phyloP scores from a whole-genome alignment of 35 echinoderm and acorn worm genomes.

The Apostichopus parvimensis region DNA sequence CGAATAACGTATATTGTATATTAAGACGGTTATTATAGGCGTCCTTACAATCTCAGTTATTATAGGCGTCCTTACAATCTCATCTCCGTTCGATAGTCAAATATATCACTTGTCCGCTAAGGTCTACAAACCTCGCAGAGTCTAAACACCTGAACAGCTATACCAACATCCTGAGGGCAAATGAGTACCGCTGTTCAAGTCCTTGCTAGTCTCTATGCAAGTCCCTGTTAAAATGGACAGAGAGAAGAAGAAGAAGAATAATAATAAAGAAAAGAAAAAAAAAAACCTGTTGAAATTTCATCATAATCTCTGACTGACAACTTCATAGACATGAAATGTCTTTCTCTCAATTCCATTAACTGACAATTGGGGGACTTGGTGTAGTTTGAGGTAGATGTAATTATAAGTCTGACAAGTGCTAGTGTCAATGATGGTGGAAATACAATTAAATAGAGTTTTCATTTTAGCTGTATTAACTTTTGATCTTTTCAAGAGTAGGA shows the following conservation, averaged over 20 bases:
- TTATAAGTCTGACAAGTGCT: neutral
- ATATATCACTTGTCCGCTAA: slow-evolving; percentile 11
- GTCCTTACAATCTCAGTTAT: neutral
- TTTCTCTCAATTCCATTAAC: slow-evolving; percentile 23
- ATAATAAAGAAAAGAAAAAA: neutral
- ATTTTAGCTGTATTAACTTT: neutral
- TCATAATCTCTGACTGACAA: slow-evolving; percentile 4
- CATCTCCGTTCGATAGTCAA: neutral
- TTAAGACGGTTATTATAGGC: too few relatives aligned
- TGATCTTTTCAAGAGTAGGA: neutral
- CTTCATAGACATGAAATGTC: slow-evolving; percentile 4
- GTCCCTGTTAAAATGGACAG: neutral
- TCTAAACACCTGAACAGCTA: slow-evolving; percentile 45
- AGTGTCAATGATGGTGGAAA: neutral
- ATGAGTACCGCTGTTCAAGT: neutral
- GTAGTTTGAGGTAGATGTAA: slow-evolving; percentile 13
- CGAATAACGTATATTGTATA: too few relatives aligned
- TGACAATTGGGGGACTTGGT: neutral
- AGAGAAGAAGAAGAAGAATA: neutral
- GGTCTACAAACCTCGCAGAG: neutral
- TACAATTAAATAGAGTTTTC: neutral
- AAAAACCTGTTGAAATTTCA: slow-evolving; percentile 15
- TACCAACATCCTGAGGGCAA: slow-evolving; percentile 30
- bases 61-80: neutral
- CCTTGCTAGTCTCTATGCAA: neutral